Percentiles rank a stretch among this genome's conserved stretches.
These are phyloP conservation scores for Agriopis leucophaearia DNA, from an alignment of 2,888 invertebrate species.

Conservation along the genomic window DNA sequence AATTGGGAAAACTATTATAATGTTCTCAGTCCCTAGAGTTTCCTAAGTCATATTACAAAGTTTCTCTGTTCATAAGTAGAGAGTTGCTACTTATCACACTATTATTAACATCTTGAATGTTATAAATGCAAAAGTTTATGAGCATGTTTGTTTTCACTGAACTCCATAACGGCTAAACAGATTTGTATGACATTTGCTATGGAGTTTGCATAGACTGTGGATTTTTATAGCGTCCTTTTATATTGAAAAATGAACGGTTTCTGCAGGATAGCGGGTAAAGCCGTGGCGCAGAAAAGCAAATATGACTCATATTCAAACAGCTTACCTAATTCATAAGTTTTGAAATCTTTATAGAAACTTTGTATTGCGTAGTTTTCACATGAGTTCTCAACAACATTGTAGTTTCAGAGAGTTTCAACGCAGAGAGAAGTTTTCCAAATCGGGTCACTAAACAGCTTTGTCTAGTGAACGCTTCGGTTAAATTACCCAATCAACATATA, in stretches of 20 bases:
- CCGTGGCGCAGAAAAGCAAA: not conserved
- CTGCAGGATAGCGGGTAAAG: too few species aligned
- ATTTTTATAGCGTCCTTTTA: too few species aligned
- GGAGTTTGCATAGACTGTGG: too few species aligned
- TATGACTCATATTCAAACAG: not conserved
- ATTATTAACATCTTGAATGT: too few species aligned
- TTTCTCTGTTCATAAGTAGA: not conserved
- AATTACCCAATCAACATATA: slow-evolving; percentile 79
- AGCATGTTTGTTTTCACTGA: too few species aligned
- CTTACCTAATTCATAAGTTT: not conserved
- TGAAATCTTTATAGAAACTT: slow-evolving; percentile 18
- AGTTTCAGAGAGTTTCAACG: slow-evolving; percentile 31
- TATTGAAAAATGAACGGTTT: too few species aligned
- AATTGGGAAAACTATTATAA: slow-evolving; percentile 35
- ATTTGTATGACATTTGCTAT: too few species aligned
- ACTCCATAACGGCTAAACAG: too few species aligned
- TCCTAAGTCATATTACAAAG: slow-evolving; percentile 6
- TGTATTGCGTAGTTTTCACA: slow-evolving; percentile 18
- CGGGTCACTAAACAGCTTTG: slow-evolving; percentile 60
- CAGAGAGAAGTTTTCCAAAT: slow-evolving; percentile 51
- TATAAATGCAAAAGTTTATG: too few species aligned
- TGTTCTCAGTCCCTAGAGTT: slow-evolving; percentile 21
- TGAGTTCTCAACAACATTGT: slow-evolving; percentile 27
- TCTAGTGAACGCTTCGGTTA: slow-evolving; percentile 64
- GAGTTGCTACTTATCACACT: too few species aligned